Evolutionary conservation across 2,797 vertebrate genomes (phyloP).

Genomic region (Enteromius viviparus): DNA sequence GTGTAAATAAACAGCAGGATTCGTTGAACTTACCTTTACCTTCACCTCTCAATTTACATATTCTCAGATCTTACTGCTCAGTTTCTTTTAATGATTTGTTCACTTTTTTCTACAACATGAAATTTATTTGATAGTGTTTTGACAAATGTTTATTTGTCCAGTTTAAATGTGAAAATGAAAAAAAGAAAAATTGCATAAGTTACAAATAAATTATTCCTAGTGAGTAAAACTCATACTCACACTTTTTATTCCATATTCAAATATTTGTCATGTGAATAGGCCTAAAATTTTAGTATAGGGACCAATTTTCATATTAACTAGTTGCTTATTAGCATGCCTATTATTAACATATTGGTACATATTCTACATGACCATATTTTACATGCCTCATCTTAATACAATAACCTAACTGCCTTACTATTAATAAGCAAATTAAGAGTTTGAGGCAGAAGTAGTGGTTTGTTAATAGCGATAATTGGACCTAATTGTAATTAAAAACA

Average conservation of each 20-base stretch:
- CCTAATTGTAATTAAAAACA: not conserved
- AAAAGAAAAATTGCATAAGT: not conserved
- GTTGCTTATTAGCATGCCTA: not conserved
- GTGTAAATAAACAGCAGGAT: conserved; percentile 73
- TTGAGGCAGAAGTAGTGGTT: not conserved
- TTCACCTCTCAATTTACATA: conserved; percentile 46
- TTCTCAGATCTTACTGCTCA: conserved; percentile 2
- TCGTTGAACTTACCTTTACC: conserved; percentile 23
- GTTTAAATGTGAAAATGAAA: not conserved
- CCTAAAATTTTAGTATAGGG: not conserved
- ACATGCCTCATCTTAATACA: not conserved
- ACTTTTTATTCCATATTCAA: not conserved
- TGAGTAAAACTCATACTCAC: not conserved
- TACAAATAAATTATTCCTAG: not conserved
- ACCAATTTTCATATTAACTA: not conserved
- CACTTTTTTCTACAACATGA: not conserved
- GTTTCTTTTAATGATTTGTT: not conserved
- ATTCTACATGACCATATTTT: not conserved
- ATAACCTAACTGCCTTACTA: not conserved
- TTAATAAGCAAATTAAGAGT: not conserved
- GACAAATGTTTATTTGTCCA: not conserved
- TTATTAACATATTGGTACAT: not conserved
- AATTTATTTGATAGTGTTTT: not conserved
- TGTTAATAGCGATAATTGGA: not conserved
- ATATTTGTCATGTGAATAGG: not conserved